Base-by-base conservation (phyloP, 1,140 invertebrate species). In the Neodiprion fabricii region DNA sequence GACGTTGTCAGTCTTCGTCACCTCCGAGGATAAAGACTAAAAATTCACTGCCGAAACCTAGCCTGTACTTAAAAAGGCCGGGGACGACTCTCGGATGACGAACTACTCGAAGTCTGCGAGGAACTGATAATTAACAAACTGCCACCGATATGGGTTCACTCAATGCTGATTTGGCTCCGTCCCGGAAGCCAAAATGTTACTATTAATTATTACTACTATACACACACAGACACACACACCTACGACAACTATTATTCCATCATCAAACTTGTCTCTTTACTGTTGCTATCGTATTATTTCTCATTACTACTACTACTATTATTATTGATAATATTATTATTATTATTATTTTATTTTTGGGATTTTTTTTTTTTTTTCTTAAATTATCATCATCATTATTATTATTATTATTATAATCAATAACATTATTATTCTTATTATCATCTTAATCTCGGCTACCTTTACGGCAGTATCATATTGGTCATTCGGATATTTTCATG, bases 11-110 rank as follows among this genome's bases (percentile, higher is more conserved):
- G 53, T 61, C 53, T 61, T 61, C n/a, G 53, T 40, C 28, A 40
- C 28, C 77, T 93, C 96, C 0, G 96, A 96, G 79, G 92, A 96
- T 73, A 98, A 99, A 86, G 97, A 99, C 83, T 98, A 99, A 89
- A 98, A 99, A 91, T 99, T 99, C 87, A 99, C 97, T 80, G 99
- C 98, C 3, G 98, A 99, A 0, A 99, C 99, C 5, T 91, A 99
- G 10, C 99, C 97, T 28, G 96, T 99, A 48, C 91, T 99, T 2
- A 99, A 98, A 65, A 96, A 99, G 84, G 98, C 97, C 0, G 99
- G 99, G 0, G 98, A 99, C 86, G 99, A 99, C 84, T 99, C 97
- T 50, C 97, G 98, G 88, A 95, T 96, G 11, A 82, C 94, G 9
- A 94, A 95, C 65, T 95, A 95, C 79, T 95, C 28, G 93, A 61